These are phyloP conservation scores for Percina caprodes DNA, from an alignment of 2,113 vertebrate genomes.

Conservation along the genomic window DNA sequence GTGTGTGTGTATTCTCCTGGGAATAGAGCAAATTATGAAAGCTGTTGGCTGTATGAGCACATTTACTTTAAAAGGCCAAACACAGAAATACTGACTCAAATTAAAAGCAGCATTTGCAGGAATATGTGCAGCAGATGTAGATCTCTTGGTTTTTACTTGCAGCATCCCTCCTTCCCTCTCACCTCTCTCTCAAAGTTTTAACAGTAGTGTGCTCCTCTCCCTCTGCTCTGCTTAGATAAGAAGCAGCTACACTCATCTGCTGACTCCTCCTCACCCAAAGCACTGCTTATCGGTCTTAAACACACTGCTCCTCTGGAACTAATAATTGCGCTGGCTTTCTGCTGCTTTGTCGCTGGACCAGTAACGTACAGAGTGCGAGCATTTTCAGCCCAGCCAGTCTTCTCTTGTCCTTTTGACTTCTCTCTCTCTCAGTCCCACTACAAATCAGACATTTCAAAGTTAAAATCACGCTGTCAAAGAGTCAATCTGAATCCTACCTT, in stretches of 20 bases:
- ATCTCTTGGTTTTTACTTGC: slow-evolving; percentile 51
- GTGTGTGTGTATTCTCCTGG: not conserved
- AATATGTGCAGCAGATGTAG: slow-evolving; percentile 30
- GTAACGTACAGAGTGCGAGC: slow-evolving; percentile 10
- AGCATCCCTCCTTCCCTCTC: slow-evolving; percentile 20
- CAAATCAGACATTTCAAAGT: slow-evolving; percentile 7
- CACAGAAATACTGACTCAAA: not conserved
- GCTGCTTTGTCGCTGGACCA: slow-evolving; percentile 47
- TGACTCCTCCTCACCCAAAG: slow-evolving; percentile 68
- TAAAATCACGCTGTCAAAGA: not conserved
- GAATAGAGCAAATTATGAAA: slow-evolving; percentile 31
- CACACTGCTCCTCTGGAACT: slow-evolving; percentile 73
- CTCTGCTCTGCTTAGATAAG: slow-evolving; percentile 73
- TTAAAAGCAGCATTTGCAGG: slow-evolving; percentile 26
- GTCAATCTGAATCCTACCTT: not conserved
- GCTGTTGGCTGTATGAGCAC: slow-evolving; percentile 4
- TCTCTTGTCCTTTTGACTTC: slow-evolving; percentile 43
- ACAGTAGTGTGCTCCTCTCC: slow-evolving; percentile 40
- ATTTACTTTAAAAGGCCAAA: slow-evolving; percentile 24
- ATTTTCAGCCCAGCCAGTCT: slow-evolving; percentile 22
- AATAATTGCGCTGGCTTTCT: slow-evolving; percentile 68
- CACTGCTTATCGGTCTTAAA: slow-evolving; percentile 75
- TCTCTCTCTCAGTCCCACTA: not conserved
- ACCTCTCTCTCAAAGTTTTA: slow-evolving; percentile 66
- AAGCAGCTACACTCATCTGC: slow-evolving; percentile 65